Evolutionary conservation across 2,797 vertebrate species (phyloP).

Genomic region (Acanthiza pusilla): DNA sequence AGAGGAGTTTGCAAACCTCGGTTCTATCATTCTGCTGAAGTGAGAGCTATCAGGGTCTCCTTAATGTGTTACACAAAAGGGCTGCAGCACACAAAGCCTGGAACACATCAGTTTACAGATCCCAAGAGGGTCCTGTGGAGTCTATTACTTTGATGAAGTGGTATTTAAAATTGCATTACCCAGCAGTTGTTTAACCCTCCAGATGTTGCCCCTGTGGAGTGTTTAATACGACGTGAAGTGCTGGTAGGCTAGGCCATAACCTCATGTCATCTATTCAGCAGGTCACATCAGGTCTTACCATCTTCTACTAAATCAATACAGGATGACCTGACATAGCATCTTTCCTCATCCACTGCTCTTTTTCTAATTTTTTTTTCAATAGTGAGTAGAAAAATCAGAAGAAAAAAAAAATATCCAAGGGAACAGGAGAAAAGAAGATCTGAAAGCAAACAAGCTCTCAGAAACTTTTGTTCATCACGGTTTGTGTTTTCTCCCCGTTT

Average conservation of each 20-base stretch:
- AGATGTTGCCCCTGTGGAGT: constrained; percentile 52
- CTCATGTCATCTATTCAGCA: constrained; percentile 46
- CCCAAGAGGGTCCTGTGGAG: constrained; percentile 39
- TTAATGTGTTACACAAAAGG: constrained; percentile 30
- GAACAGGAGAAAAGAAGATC: neutral
- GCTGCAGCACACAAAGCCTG: constrained; percentile 44
- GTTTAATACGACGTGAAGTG: constrained; percentile 41
- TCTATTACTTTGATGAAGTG: constrained; percentile 37
- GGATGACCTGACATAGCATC: neutral
- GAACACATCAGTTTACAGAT: constrained; percentile 49
- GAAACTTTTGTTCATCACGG: neutral
- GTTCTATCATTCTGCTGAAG: neutral
- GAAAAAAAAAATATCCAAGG: neutral
- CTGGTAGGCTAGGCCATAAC: constrained; percentile 42
- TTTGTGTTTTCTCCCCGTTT: rapidly evolving
- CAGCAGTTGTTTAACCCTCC: constrained; percentile 45
- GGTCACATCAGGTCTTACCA: constrained; percentile 41
- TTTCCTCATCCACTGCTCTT: neutral
- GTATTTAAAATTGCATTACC: constrained; percentile 50
- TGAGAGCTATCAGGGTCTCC: neutral
- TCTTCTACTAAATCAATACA: constrained; percentile 19
- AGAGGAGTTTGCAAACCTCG: neutral
- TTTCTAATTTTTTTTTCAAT: neutral
- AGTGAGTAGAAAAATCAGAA: neutral
- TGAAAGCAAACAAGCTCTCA: neutral